These are phyloP conservation scores for Argynnis bischoffii DNA, from an alignment of 2,888 invertebrate genomes.

Conservation along the genomic window DNA sequence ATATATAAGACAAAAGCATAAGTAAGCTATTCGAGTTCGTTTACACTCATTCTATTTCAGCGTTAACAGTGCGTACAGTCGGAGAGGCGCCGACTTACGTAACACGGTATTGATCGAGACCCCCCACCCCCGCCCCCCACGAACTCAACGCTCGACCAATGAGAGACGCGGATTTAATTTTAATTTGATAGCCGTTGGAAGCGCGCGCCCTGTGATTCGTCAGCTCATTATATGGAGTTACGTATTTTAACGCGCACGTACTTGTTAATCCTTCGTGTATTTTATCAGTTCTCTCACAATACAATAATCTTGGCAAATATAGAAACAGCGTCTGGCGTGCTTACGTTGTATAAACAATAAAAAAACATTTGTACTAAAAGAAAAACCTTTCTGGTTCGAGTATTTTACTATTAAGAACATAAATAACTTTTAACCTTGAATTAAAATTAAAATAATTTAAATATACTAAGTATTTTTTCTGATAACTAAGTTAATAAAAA, in stretches of 20 bases:
- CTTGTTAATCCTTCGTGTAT: conserved; percentile 26
- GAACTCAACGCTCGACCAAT: conserved; percentile 58
- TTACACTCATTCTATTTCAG: conserved; percentile 31
- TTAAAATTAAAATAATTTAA: not conserved
- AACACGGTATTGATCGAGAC: conserved; percentile 73
- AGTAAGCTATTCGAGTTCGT: conserved; percentile 24
- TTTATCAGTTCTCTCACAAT: not conserved
- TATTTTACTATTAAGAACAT: too few species aligned
- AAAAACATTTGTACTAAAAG: too few species aligned
- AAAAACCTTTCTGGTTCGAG: too few species aligned
- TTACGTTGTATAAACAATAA: too few species aligned
- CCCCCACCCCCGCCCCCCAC: conserved; percentile 42
- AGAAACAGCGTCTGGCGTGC: not conserved
- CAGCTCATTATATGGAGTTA: conserved; percentile 47
- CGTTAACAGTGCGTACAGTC: conserved; percentile 35
- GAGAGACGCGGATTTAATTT: conserved; percentile 67
- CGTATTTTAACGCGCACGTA: conserved; percentile 36
- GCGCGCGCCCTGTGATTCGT: conserved; percentile 65
- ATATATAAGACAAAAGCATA: conserved; percentile 2
- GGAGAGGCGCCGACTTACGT: conserved; percentile 64
- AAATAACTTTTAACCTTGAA: too few species aligned
- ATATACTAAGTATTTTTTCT: not conserved
- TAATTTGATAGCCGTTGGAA: conserved; percentile 71
- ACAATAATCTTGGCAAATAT: not conserved
- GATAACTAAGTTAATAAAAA: too few species aligned